Evolutionary conservation across 1,140 invertebrate genomes (phyloP).

Genomic region (Lepidurus packardi): DNA sequence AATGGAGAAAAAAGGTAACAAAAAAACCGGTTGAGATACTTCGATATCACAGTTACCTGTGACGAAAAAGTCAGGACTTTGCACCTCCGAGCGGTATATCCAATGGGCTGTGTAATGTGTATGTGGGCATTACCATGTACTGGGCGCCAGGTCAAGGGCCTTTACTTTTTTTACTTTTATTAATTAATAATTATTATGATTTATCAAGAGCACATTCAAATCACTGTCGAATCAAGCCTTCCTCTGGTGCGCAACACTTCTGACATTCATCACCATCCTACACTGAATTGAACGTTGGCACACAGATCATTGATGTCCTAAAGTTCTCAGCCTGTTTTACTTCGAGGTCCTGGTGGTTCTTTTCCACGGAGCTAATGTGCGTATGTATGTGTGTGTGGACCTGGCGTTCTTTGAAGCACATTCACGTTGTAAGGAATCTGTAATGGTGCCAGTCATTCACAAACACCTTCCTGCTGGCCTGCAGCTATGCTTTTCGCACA

Average conservation of each 20-base stretch:
- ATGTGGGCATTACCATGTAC: conserved; percentile 21
- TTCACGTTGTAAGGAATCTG: conserved; percentile 21
- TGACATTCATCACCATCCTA: background rate
- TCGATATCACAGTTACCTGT: conserved; percentile 15
- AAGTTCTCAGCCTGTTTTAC: background rate
- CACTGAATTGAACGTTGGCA: background rate
- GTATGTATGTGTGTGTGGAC: background rate
- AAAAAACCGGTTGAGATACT: conserved; percentile 1
- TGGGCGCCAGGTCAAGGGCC: conserved; percentile 8
- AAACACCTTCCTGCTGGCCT: background rate
- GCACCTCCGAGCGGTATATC: conserved; percentile 1
- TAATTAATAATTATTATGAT: too few relatives aligned
- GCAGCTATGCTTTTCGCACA: conserved; percentile 11
- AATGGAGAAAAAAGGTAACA: background rate
- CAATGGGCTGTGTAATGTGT: background rate
- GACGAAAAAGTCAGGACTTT: background rate
- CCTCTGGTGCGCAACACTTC: too few relatives aligned
- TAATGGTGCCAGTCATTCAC: conserved; percentile 21
- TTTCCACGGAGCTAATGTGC: conserved; percentile 1
- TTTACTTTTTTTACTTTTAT: background rate
- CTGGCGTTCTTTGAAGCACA: background rate
- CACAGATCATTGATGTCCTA: conserved; percentile 3
- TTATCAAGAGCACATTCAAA: too few relatives aligned
- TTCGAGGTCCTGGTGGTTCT: background rate
- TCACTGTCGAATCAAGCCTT: too few relatives aligned